Evolutionary conservation across 1,140 invertebrate species (phyloP).

Genomic region (Proctacanthus coquilletti): DNA sequence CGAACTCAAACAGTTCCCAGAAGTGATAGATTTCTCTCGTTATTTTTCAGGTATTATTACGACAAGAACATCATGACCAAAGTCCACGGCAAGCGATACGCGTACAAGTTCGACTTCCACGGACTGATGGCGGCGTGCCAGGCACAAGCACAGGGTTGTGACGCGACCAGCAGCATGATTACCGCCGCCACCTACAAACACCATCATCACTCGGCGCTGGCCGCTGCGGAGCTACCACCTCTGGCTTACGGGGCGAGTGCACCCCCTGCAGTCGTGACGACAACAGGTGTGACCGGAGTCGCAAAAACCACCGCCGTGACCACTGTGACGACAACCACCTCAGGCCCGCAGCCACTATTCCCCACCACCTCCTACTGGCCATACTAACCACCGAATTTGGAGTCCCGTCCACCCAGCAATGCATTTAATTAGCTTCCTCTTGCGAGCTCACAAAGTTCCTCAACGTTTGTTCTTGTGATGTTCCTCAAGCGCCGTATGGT

Average conservation of each 20-base stretch:
- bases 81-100: constrained; percentile 82
- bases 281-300: neutral
- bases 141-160: constrained; percentile 42
- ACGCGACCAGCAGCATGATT: constrained; percentile 21
- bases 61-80: constrained; percentile 97
- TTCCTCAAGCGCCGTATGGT: neutral
- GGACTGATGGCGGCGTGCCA: constrained; percentile 72
- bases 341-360: constrained; percentile 14
- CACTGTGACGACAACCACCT: constrained; percentile 11
- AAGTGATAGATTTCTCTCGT: too few species aligned
- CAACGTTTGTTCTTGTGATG: neutral
- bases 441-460: neutral
- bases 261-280: neutral
- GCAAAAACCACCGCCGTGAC: constrained; percentile 19
- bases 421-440: constrained; percentile 20
- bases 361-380: constrained; percentile 29
- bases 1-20: too few species aligned
- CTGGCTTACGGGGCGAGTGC: constrained; percentile 13
- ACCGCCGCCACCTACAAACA: constrained; percentile 21
- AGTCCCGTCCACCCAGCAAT: constrained; percentile 27
- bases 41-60: constrained; percentile 83
- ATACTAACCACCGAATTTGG: constrained; percentile 25
- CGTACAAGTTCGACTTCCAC: constrained; percentile 86
- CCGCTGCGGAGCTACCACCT: constrained; percentile 9
- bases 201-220: constrained; percentile 20